These are phyloP conservation scores for Lophius americanus DNA, from an alignment of 2,797 vertebrate species.

Conservation along the genomic window DNA sequence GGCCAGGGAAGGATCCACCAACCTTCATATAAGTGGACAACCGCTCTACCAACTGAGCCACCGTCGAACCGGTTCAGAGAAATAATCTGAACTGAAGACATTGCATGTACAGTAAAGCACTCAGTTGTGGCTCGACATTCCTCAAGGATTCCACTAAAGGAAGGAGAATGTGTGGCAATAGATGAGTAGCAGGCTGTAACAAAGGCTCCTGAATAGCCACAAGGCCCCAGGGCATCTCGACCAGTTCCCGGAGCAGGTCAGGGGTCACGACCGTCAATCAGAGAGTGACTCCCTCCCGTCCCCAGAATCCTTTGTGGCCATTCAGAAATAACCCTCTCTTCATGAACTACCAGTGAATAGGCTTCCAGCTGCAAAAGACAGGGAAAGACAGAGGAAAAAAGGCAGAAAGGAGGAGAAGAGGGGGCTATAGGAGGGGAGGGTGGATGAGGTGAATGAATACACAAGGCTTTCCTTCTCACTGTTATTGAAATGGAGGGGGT, in stretches of 20 bases:
- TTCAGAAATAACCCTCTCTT: slow-evolving; percentile 67
- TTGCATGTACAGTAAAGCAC: slow-evolving; percentile 46
- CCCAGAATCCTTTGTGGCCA: slow-evolving; percentile 72
- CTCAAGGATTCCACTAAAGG: slow-evolving; percentile 42
- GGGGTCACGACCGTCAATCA: slow-evolving; percentile 80
- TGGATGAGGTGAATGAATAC: slow-evolving; percentile 69
- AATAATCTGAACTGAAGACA: slow-evolving; percentile 6
- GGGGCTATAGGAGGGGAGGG: slow-evolving; percentile 36
- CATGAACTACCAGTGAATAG: slow-evolving; percentile 81
- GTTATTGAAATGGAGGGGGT: slow-evolving; percentile 71
- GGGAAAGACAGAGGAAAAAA: slow-evolving; percentile 66
- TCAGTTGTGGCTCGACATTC: slow-evolving; percentile 42
- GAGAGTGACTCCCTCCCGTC: slow-evolving; percentile 65
- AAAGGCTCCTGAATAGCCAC: slow-evolving; percentile 55
- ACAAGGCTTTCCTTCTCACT: slow-evolving; percentile 68
- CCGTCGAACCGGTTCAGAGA: slow-evolving; percentile 10
- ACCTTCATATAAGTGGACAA: no score
- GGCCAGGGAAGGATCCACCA: no score
- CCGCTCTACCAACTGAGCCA: no score
- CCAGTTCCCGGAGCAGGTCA: slow-evolving; percentile 65
- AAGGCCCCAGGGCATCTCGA: slow-evolving; percentile 65
- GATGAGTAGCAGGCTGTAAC: slow-evolving; percentile 54
- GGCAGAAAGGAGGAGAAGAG: slow-evolving; percentile 33
- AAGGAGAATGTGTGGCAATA: slow-evolving; percentile 39
- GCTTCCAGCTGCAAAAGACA: slow-evolving; percentile 77